Evolutionary conservation across 1,140 invertebrate species (phyloP), one percentile per base, ranked within the genome.

Genomic region (Gryon sp.): DNA sequence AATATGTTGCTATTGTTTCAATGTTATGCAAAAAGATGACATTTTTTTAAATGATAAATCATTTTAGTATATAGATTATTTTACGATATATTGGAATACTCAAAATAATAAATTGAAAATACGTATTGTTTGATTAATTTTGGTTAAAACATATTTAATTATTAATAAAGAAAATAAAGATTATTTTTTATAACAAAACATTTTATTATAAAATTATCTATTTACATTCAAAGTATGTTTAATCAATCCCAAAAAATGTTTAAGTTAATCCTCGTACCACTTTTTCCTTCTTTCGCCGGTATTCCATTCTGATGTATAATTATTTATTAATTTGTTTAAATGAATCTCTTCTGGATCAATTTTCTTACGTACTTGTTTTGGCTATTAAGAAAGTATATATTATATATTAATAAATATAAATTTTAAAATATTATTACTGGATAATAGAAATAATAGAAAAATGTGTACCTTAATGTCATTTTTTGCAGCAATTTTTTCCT

Each of bases 241-340:
- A n/a, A n/a, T n/a, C n/a, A n/a, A n/a, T n/a, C n/a, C n/a, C n/a
- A 26, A 14, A 3, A 41, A 34, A 12, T 12, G 4, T 55, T 40
- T 38, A 41, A 16, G 9, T 28, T 55, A 22, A 36, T 63, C 26
- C n/a, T 66, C 62, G 11, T 66, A 66, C 62, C 62, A 66, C 11
- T 66, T 66, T 46, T 34, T 53, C 15, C 38, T 12, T 2, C 2
- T 20, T 3, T 14, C 5, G 7, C 45, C 8, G 0, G 14, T 26
- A 5, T 16, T 43, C n/a, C 11, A 28, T 4, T 63, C 48, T 14
- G 20, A 26, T 12, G 15, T 4, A 16, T 55, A 41, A 11, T 66
- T 8, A 6, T 28, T n/a, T 1, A 66, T 66, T 4, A 66, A 24
- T 24, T 45, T 66, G n/a, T 66, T 55, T n/a, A 66, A 45, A 19